Base-by-base conservation (phyloP, 2,797 vertebrate species). In the Danio choprae region DNA sequence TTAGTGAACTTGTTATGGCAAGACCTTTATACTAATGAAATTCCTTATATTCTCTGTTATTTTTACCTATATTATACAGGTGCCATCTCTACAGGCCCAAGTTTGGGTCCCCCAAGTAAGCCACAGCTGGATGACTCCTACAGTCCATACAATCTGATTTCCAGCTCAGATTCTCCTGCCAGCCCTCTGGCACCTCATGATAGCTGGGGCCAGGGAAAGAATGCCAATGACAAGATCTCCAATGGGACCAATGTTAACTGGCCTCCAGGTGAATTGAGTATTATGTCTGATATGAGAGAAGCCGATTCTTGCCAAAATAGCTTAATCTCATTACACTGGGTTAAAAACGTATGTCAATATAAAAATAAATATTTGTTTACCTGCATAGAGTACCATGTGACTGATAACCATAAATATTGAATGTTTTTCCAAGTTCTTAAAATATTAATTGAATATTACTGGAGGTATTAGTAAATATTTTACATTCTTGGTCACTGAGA, bases 181-280 rank as follows among this genome's bases (percentile, higher is more conserved):
- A 98, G 96, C 87, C 95, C 97, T 41, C 92, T 98, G 0, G 95
- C 96, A 88, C 92, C 96, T 87, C 94, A 94, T 72, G 97, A 99
- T 90, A 97, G 95, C 93, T 99, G 98, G 98, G 96, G 96, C 86
- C 97, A 96, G 92, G 96, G 96, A 92, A 98, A 99, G 95, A 93
- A 94, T 29, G 94, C 97, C 88, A 96, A 92, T 83, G 97, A 99
- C 85, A 98, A 98, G 91, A 95, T 98, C 88, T 95, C 97, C 81
- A 99, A 99, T 12, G 97, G 98, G 88, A 97, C 95, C 92, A 98
- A 96, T 92, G 96, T 99, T 78, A 99, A 94, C 94, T 99, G 98
- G 97, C 98, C 98, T 83, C 98, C 98, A 94, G 98, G 98, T 99
- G 62, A 89, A 86, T 58, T 29, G 29, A 29, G 29, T 29, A 3